These are phyloP conservation scores for Parazoanthus swiftii DNA, from an alignment of 92 coral and sea anemone genomes.

Conservation along the genomic window DNA sequence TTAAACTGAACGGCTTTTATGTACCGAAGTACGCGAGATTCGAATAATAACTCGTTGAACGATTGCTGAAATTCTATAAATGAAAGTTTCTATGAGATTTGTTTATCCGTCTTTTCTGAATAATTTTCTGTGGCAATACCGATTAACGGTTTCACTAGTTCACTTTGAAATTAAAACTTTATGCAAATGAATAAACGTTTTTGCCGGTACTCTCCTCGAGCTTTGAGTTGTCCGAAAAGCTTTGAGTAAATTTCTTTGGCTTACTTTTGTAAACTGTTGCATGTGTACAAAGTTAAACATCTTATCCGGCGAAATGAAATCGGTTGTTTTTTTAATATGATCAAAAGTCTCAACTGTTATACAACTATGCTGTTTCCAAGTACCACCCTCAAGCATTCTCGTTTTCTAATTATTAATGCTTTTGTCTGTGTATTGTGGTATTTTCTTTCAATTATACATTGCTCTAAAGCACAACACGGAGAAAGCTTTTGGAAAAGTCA, in stretches of 20 bases:
- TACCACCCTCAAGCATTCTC: too few relatives aligned
- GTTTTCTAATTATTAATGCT: too few relatives aligned
- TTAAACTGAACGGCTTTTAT: neutral
- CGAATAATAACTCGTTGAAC: neutral
- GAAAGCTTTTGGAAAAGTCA: too few relatives aligned
- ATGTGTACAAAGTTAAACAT: too few relatives aligned
- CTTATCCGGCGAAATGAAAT: neutral
- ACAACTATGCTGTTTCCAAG: too few relatives aligned
- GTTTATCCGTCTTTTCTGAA: neutral
- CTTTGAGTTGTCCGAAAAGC: neutral
- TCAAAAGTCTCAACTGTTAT: too few relatives aligned
- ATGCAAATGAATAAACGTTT: neutral
- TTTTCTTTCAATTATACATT: too few relatives aligned
- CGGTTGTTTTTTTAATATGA: neutral
- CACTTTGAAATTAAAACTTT: neutral
- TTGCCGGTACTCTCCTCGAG: neutral
- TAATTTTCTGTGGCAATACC: neutral
- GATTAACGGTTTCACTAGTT: too few relatives aligned
- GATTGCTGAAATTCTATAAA: neutral
- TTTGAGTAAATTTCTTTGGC: neutral
- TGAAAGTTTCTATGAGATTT: too few relatives aligned
- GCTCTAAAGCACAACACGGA: too few relatives aligned
- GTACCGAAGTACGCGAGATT: neutral
- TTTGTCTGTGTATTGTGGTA: too few relatives aligned
- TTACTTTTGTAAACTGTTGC: neutral